Evolutionary conservation across 2,888 invertebrate genomes (phyloP), one percentile per base, ranked within the genome.

Genomic region (Calameuta filiformis): DNA sequence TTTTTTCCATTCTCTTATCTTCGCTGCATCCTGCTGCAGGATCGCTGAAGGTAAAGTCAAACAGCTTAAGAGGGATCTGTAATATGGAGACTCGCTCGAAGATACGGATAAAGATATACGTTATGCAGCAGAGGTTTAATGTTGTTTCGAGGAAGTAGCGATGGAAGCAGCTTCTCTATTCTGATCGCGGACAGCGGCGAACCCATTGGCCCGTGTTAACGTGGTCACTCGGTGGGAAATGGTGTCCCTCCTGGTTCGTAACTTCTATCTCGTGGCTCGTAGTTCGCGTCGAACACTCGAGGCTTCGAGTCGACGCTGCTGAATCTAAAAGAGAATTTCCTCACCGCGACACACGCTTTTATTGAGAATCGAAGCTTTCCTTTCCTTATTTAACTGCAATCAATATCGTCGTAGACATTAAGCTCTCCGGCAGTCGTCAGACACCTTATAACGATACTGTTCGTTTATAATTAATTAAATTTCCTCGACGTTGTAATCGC

Each of bases 401-500:
- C 23, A 23, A 56, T 56, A 23, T 56, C 9, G 23, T 56, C 9
- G 23, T 9, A 56, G 56, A 56, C 23, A 23, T 56, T 56, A 1
- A 56, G 9, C 23, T 9, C 6, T 56, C 56, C 23, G 23, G 56
- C 6, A 56, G 56, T 56, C 9, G 23, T 56, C 23, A 23, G 23
- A 56, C 56, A 23, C 56, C 15, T 56, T 56, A 23, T 34, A 71
- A 34, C 31, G 33, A 71, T 31, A 31, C 31, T 31, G 15, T 71
- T 35, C 33, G 1, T 68, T 76, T 34, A n/a, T 15, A 11, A 73
- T 77, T 30, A n/a, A 68, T 77, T 74, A 33, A 74, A n/a, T n/a
- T 77, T 15, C 73, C 68, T 74, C 68, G 11, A 35, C n/a, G 35
- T 34, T 12, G 15, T 12, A 33, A 75, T 37, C 33, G 9, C 31